These are phyloP conservation scores for Leontocebus nigricollis DNA, from an alignment of 2,797 vertebrate genomes.

Conservation along the genomic window DNA sequence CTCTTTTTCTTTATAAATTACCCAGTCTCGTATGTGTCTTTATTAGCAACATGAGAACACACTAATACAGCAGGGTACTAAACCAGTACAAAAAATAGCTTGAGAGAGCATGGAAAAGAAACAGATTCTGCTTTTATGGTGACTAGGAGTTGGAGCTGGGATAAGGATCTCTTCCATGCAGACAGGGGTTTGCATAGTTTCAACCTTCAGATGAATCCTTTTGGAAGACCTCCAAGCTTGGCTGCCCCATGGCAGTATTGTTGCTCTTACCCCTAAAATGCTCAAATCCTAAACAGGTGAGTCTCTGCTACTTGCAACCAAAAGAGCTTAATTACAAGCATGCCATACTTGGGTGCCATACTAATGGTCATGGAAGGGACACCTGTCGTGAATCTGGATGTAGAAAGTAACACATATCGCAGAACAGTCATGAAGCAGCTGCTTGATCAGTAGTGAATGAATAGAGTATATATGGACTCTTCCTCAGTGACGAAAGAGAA, in stretches of 20 bases:
- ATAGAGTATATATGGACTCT: too few species aligned
- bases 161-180: background rate
- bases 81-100: background rate
- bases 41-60: background rate
- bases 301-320: background rate
- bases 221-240: too few species aligned
- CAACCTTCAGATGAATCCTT: too few species aligned
- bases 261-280: too few species aligned
- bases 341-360: background rate
- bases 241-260: too few species aligned
- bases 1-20: background rate
- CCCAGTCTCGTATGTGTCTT: background rate
- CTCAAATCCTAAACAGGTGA: background rate
- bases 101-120: background rate
- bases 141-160: too few species aligned
- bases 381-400: background rate
- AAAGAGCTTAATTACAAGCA: background rate
- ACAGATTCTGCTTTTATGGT: accelerated
- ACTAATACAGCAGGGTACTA: background rate
- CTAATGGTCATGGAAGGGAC: background rate
- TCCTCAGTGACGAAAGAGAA: too few species aligned
- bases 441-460: background rate
- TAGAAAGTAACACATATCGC: background rate
- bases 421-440: background rate
- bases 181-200: accelerated